These are phyloP conservation scores for Drosophila ambigua DNA, from an alignment of 1,140 invertebrate species.

Conservation along the genomic window DNA sequence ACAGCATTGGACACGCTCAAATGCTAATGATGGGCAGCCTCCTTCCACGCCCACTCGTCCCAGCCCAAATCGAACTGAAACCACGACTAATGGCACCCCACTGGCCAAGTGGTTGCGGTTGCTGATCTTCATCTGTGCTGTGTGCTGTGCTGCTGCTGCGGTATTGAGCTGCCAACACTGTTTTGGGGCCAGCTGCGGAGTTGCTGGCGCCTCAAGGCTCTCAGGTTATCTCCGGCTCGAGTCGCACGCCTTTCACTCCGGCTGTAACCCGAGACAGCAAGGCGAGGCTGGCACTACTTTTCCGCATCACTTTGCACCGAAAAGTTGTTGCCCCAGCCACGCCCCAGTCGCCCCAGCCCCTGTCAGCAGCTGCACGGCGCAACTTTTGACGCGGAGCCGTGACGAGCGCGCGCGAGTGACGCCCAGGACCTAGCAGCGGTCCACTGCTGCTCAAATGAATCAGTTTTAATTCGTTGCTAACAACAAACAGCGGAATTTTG, in stretches of 20 bases:
- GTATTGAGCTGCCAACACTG: too few species aligned
- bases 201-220: conserved; percentile 3
- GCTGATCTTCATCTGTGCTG: not conserved
- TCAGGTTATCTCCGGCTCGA: conserved; percentile 9
- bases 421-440: not conserved
- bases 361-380: conserved; percentile 11
- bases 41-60: not conserved
- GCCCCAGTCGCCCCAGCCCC: not conserved
- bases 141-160: too few species aligned
- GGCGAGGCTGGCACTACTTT: conserved; percentile 11
- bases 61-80: conserved; percentile 3
- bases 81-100: conserved; percentile 37
- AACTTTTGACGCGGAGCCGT: conserved; percentile 5
- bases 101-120: conserved; percentile 43
- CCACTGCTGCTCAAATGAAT: conserved; percentile 33
- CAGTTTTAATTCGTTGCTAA: conserved; percentile 56
- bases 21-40: conserved; percentile 48
- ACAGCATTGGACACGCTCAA: conserved; percentile 4
- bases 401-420: not conserved
- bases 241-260: too few species aligned
- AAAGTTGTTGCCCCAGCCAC: conserved; percentile 15
- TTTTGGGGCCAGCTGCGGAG: not conserved
- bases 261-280: conserved; percentile 5
- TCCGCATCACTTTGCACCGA: conserved; percentile 30
- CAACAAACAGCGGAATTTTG: conserved; percentile 25